These are phyloP conservation scores for Scaptomyza flava DNA, from an alignment of 2,888 invertebrate species.

Conservation along the genomic window DNA sequence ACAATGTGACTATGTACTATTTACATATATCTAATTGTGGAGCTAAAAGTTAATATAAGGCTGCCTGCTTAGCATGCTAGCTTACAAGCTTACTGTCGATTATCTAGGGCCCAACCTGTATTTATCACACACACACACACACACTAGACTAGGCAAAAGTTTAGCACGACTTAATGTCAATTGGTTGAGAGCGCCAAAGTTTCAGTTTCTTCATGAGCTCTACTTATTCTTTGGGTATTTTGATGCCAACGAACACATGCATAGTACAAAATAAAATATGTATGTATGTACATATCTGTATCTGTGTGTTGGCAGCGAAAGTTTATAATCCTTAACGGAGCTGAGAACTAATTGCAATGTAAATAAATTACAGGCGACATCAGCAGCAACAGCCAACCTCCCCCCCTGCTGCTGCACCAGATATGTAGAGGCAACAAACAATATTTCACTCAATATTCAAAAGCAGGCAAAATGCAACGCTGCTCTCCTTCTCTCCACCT, in stretches of 20 bases:
- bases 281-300: slow-evolving; percentile 13
- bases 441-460: slow-evolving; percentile 77
- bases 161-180: slow-evolving; percentile 54
- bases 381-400: slow-evolving; percentile 45
- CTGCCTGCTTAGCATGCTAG: neutral
- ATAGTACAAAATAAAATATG: neutral
- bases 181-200: slow-evolving; percentile 67
- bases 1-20: too few relatives aligned
- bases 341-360: slow-evolving; percentile 82
- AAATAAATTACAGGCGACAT: slow-evolving; percentile 81
- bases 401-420: neutral
- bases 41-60: neutral
- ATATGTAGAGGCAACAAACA: slow-evolving; percentile 30
- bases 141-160: slow-evolving; percentile 21
- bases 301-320: slow-evolving; percentile 47
- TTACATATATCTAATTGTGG: neutral
- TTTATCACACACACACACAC: slow-evolving; percentile 13
- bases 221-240: slow-evolving; percentile 28
- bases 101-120: slow-evolving; percentile 5
- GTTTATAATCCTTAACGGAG: slow-evolving; percentile 81
- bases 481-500: neutral
- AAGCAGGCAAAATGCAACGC: slow-evolving; percentile 47
- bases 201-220: slow-evolving; percentile 44
- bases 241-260: slow-evolving; percentile 16
- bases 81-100: slow-evolving; percentile 4